Conservation (phyloP, 2,113 vertebrate species). For the Genyomyrus donnyi region DNA sequence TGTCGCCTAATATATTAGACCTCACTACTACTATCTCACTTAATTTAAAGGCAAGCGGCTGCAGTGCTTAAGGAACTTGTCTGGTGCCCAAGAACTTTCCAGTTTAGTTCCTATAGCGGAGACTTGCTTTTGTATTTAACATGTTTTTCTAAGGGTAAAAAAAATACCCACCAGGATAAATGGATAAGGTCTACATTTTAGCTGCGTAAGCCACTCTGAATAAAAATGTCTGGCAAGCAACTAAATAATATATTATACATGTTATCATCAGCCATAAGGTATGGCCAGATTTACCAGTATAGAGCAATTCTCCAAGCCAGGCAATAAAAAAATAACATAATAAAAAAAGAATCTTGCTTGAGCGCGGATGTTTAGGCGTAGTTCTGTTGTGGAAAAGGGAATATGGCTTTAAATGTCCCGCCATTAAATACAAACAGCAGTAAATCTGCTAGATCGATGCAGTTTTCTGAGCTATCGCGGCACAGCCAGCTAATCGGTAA, state of each 20-base stretch:
- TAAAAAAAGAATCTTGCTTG: neutral
- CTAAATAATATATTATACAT: conserved; percentile 3
- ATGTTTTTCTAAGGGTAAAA: neutral
- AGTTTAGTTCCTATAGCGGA: neutral
- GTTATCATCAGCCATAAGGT: neutral
- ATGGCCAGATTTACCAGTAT: neutral
- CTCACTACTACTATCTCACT: neutral
- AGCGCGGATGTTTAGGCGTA: neutral
- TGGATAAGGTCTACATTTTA: neutral
- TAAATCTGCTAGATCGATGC: neutral
- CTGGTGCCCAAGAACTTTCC: neutral
- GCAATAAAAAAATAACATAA: neutral
- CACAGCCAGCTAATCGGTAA: neutral
- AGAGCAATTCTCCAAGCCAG: neutral
- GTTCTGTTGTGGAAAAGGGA: neutral
- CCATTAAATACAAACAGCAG: neutral
- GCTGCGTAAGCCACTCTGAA: neutral
- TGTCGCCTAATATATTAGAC: neutral
- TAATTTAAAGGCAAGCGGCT: neutral
- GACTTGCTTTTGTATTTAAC: neutral
- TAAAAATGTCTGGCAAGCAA: neutral
- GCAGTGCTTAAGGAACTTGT: neutral
- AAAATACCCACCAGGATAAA: conserved; percentile 5
- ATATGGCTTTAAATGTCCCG: neutral
- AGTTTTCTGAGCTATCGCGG: neutral